A percentile compares a stretch with the other conserved stretches of the same genome.
Evolutionary conservation across 2,888 invertebrate species (phyloP).

Genomic region (Antitype chi): DNA sequence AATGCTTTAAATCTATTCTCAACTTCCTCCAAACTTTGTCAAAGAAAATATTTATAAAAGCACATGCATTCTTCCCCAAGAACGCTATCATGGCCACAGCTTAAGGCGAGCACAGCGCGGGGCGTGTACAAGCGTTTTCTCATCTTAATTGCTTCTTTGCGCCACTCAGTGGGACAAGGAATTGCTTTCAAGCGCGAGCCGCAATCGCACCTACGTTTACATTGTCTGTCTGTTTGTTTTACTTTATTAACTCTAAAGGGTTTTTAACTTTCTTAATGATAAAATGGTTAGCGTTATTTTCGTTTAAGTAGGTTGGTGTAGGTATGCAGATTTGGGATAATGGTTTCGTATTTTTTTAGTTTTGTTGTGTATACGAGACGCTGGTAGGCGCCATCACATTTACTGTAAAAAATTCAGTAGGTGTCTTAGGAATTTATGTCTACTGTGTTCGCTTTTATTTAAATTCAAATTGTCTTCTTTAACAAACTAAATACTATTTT

Average conservation of each 20-base stretch:
- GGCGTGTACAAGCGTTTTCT: conserved; percentile 70
- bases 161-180: conserved; percentile 75
- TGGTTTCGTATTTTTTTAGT: not conserved
- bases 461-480: too few relatives aligned
- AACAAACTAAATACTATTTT: too few relatives aligned
- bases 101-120: conserved; percentile 61
- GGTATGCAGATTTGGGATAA: conserved; percentile 18
- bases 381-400: too few relatives aligned
- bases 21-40: not conserved
- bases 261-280: conserved; percentile 59
- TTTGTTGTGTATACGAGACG: too few relatives aligned
- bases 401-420: not conserved
- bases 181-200: conserved; percentile 78
- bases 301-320: conserved; percentile 15
- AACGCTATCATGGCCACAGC: conserved; percentile 54
- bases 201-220: conserved; percentile 64
- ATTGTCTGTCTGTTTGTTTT: conserved; percentile 65
- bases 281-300: conserved; percentile 53
- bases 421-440: not conserved
- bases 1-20: not conserved
- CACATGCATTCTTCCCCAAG: conserved; percentile 4
- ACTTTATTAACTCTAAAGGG: conserved; percentile 55
- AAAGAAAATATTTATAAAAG: conserved; percentile 42
- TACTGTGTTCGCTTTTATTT: not conserved
- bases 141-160: conserved; percentile 79